Conservation (phyloP, 92 coral and sea anemone genomes). For the Parazoanthus swiftii region DNA sequence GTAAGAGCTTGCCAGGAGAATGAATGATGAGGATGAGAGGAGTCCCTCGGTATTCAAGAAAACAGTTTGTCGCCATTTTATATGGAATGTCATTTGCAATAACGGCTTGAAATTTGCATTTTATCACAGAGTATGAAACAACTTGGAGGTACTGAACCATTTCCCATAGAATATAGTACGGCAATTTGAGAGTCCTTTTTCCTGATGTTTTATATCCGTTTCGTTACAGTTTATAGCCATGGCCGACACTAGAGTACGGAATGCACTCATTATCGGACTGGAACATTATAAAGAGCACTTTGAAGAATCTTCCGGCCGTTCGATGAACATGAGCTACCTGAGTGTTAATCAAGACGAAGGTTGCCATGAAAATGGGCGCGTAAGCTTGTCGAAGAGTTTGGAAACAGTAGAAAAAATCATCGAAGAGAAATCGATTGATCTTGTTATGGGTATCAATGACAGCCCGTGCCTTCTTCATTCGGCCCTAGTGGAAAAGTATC, state of each 20-base stretch:
- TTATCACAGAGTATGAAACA: background rate
- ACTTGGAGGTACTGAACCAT: slow-evolving; percentile 18
- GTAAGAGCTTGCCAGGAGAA: no score
- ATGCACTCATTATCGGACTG: background rate
- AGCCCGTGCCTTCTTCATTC: background rate
- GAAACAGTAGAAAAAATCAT: background rate
- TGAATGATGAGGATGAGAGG: no score
- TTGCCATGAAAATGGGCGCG: background rate
- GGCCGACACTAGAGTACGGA: background rate
- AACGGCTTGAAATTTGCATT: no score
- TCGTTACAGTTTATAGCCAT: background rate
- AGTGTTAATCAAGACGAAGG: background rate
- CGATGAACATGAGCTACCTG: background rate
- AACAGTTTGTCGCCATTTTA: no score
- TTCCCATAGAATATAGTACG: slow-evolving; percentile 16
- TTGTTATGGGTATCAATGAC: background rate
- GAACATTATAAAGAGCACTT: background rate
- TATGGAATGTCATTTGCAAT: no score
- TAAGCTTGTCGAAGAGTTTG: background rate
- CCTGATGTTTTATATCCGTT: background rate
- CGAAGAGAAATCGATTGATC: background rate
- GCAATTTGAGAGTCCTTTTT: no score
- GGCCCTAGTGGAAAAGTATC: background rate
- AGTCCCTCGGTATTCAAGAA: no score
- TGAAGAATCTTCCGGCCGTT: background rate